These are phyloP conservation scores for Ennomos erosarius DNA, from an alignment of 2,888 invertebrate species.

Conservation along the genomic window DNA sequence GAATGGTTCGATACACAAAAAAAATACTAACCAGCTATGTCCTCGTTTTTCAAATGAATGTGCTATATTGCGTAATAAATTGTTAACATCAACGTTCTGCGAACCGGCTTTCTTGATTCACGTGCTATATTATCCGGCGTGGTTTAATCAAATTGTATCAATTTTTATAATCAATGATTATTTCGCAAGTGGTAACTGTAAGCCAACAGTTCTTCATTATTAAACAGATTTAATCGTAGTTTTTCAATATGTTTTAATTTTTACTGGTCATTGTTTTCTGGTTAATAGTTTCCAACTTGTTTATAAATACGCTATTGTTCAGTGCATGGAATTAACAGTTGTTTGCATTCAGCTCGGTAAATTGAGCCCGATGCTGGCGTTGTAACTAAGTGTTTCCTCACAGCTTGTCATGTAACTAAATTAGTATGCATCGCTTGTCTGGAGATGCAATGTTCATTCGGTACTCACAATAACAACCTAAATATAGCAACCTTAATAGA, in stretches of 20 bases:
- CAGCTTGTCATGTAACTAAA: conserved; percentile 37
- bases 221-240: neutral
- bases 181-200: too few species aligned
- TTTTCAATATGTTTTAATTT: neutral
- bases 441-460: conserved; percentile 25
- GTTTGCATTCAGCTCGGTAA: conserved; percentile 53
- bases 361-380: conserved; percentile 50
- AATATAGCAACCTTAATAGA: too few species aligned
- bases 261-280: conserved; percentile 15
- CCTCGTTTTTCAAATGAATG: too few species aligned
- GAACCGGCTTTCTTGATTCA: too few species aligned
- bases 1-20: too few species aligned
- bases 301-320: conserved; percentile 47
- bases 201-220: too few species aligned
- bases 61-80: too few species aligned
- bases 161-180: too few species aligned
- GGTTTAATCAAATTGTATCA: too few species aligned
- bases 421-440: conserved; percentile 29
- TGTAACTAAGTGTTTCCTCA: conserved; percentile 52
- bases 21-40: too few species aligned
- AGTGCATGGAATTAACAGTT: conserved; percentile 41
- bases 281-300: conserved; percentile 21
- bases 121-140: too few species aligned
- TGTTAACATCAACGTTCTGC: too few species aligned
- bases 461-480: conserved; percentile 5